phyloP scores from a whole-genome alignment of 1,140 invertebrate species.

The Asbolus verrucosus region DNA sequence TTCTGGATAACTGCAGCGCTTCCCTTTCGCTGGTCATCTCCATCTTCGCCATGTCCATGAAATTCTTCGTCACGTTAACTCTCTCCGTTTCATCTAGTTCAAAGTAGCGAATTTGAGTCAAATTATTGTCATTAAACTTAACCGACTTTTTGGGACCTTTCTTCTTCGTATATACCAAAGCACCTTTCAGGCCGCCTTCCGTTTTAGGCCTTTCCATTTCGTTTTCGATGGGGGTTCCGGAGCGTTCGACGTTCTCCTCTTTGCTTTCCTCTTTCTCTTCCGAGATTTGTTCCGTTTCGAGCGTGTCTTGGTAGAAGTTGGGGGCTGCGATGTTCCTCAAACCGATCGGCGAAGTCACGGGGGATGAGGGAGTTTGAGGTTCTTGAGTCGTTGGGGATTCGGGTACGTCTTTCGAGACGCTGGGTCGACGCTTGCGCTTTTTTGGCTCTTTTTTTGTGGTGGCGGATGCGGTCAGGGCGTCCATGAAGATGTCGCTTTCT shows the following conservation, averaged over 20 bases:
- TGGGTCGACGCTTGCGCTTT: slow-evolving; percentile 80
- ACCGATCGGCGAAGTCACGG: slow-evolving; percentile 63
- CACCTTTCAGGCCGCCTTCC: slow-evolving; percentile 58
- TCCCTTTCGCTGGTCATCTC: slow-evolving; percentile 88
- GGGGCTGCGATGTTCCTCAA: slow-evolving; percentile 70
- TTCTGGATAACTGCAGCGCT: slow-evolving; percentile 80
- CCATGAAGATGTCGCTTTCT: slow-evolving; percentile 93
- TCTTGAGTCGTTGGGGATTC: slow-evolving; percentile 62
- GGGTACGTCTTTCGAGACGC: slow-evolving; percentile 73
- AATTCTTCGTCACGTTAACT: slow-evolving; percentile 93
- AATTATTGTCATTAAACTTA: slow-evolving; percentile 82
- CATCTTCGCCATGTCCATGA: slow-evolving; percentile 92
- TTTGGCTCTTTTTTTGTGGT: slow-evolving; percentile 80
- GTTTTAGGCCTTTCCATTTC: slow-evolving; percentile 49
- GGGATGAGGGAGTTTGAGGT: slow-evolving; percentile 46
- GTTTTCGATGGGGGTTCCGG: slow-evolving; percentile 44
- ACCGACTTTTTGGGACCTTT: slow-evolving; percentile 85
- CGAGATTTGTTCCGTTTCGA: slow-evolving; percentile 74
- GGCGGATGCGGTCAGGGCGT: slow-evolving; percentile 82
- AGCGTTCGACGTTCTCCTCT: slow-evolving; percentile 58
- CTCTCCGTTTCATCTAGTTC: slow-evolving; percentile 94
- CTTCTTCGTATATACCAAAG: slow-evolving; percentile 64
- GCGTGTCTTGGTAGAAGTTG: slow-evolving; percentile 93
- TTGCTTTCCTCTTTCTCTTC: slow-evolving; percentile 66
- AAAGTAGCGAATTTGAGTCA: slow-evolving; percentile 88